Base-by-base conservation (phyloP, 2,113 vertebrate genomes). In the Elgaria multicarinata region DNA sequence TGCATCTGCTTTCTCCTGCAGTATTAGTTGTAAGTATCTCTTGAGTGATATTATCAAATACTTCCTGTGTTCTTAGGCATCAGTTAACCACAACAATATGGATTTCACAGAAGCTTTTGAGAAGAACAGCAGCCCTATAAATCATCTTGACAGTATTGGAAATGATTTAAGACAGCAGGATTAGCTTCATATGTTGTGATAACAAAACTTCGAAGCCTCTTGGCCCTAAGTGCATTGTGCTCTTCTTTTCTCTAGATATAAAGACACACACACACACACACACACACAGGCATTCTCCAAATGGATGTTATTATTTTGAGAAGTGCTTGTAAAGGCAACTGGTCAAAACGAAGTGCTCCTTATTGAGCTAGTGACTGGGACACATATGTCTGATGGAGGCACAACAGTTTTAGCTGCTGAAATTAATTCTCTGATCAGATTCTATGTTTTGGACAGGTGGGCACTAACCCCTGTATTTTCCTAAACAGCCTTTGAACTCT, bases 401-500 rank as follows among this genome's bases (percentile, higher is more conserved):
- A 55, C 28, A 1, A 1, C 74, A 85, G 42, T 86, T 50, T 7
- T 92, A 75, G 81, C 88, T 3, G 74, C 66, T 44, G 78, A 82
- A 90, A 87, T 87, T 95, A 3, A 0, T 92, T 94, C 55, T 89
- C 36, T 82, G 90, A 85, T 91, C 93, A 84, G 39, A 58, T 92
- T 94, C 93, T 77, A 42, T 94, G 75, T 88, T 90, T 85, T 31
- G 67, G 87, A 87, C 39, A 95, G 76, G 91, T 90, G 93, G 94
- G 92, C 89, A 86, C 80, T 71, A 62, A 31, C 95, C 94, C 92
- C 92, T 87, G 26, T 95, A 95, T 96, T 96, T 96, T 93, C 87
- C 93, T 93, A 93, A 92, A 87, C 93, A 90, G 84, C 76, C 64
- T 94, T 95, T 95, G 93, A 95, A 93, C 90, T 94, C 89, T 91